These are phyloP conservation scores for Gymnobelideus leadbeateri DNA, from an alignment of 2,113 vertebrate genomes.

Conservation along the genomic window DNA sequence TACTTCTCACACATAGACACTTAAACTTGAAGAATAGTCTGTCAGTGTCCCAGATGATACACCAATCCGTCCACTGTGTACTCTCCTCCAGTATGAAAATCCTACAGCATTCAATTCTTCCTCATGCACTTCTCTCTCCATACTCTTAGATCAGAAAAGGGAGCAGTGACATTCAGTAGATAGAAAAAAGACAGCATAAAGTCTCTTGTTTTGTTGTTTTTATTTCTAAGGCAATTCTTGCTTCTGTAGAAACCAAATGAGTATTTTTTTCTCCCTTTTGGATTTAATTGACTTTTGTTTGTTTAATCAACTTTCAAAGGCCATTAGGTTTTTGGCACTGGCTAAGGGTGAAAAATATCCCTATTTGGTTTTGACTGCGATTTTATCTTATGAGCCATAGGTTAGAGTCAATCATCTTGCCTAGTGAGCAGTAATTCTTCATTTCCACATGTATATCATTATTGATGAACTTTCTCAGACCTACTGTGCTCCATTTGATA, in stretches of 20 bases:
- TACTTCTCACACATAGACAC: not conserved
- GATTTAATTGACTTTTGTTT: not conserved
- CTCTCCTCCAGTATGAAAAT: not conserved
- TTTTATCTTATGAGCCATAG: not conserved
- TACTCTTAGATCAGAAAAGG: not conserved
- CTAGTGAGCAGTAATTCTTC: not conserved
- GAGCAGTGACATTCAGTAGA: not conserved
- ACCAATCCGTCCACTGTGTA: not conserved
- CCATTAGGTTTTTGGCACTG: not conserved
- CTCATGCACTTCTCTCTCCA: not conserved
- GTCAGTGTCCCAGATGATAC: not conserved
- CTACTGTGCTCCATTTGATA: not conserved
- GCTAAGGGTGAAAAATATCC: not conserved
- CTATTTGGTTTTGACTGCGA: not conserved
- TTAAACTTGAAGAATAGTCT: not conserved
- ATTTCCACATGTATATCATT: not conserved
- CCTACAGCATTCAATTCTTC: not conserved
- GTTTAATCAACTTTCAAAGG: not conserved
- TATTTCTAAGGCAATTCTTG: not conserved
- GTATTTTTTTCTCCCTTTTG: not conserved
- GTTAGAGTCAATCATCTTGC: not conserved
- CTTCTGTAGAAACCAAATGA: not conserved
- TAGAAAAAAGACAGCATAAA: rapidly evolving
- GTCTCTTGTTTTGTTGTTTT: not conserved
- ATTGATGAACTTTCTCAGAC: too few species aligned